Percentiles rank a stretch among this genome's conserved stretches.
Evolutionary conservation across 2,113 vertebrate species (phyloP).

Genomic region (Drymodes brunneopygia): DNA sequence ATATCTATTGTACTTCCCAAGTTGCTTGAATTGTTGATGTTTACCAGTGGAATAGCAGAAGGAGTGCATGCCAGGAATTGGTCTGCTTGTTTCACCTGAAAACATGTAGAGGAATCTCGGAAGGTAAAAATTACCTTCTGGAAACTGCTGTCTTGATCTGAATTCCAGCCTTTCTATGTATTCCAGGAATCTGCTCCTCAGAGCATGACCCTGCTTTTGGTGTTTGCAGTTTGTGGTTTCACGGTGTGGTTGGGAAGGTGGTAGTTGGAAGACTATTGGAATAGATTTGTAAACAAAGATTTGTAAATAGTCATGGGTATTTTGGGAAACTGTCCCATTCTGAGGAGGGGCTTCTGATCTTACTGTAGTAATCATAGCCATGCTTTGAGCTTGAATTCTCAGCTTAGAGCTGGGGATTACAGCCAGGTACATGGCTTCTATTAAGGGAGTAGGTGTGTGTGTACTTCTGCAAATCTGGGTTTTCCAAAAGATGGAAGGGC

Average conservation of each 20-base stretch:
- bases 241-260: background rate
- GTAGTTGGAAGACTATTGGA: background rate
- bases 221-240: background rate
- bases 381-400: background rate
- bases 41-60: background rate
- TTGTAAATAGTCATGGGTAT: background rate
- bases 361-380: background rate
- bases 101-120: background rate
- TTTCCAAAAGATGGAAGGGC: background rate
- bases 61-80: background rate
- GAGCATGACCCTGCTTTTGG: fast-evolving
- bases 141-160: background rate
- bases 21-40: background rate
- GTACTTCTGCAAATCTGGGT: background rate
- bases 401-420: background rate
- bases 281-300: background rate
- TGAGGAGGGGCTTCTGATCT: background rate
- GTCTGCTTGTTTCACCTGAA: background rate
- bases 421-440: background rate
- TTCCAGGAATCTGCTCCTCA: background rate
- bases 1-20: background rate
- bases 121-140: background rate
- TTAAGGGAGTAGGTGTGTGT: background rate
- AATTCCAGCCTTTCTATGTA: background rate
- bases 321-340: background rate